Evolutionary conservation across 2,797 vertebrate genomes (phyloP).

Genomic region (Xenentodon cancila): DNA sequence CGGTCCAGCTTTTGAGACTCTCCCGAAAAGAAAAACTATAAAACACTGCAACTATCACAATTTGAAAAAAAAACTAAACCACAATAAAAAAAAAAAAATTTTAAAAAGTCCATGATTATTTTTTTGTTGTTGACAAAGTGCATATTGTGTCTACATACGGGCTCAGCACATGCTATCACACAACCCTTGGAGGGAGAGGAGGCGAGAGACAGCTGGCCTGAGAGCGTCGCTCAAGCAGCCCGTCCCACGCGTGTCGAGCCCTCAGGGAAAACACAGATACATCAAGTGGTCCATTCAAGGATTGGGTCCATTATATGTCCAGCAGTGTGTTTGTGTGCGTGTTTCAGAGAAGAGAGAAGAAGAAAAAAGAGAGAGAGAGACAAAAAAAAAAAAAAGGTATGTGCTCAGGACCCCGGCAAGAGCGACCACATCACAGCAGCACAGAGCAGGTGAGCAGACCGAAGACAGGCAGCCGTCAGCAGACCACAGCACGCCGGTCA

Average conservation of each 20-base stretch:
- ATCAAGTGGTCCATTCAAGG: constrained; percentile 53
- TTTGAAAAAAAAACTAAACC: constrained; percentile 48
- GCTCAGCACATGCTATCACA: constrained; percentile 49
- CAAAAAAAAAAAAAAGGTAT: constrained; percentile 1
- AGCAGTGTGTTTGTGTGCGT: constrained; percentile 20
- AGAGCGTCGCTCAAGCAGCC: constrained; percentile 54
- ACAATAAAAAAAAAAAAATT: constrained; percentile 13
- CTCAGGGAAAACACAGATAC: constrained; percentile 35
- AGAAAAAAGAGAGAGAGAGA: background rate
- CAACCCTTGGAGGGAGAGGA: constrained; percentile 20
- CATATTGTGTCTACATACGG: constrained; percentile 56
- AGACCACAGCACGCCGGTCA: constrained; percentile 56
- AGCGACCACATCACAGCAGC: constrained; percentile 70
- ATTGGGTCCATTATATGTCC: constrained; percentile 50
- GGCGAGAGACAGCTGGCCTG: constrained; percentile 40
- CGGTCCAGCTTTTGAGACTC: constrained; percentile 39
- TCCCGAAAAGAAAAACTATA: constrained; percentile 12
- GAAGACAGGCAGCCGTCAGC: constrained; percentile 44
- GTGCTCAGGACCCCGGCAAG: constrained; percentile 32
- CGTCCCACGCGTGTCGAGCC: constrained; percentile 44
- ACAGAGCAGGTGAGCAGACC: constrained; percentile 52
- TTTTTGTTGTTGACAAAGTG: constrained; percentile 58
- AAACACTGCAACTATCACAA: constrained; percentile 56
- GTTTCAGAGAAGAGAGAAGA: constrained; percentile 3
- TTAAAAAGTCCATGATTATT: constrained; percentile 35